Evolutionary conservation across 2,888 invertebrate species (phyloP), one percentile per base, ranked within the genome.

Genomic region (Aphodius granarius): DNA sequence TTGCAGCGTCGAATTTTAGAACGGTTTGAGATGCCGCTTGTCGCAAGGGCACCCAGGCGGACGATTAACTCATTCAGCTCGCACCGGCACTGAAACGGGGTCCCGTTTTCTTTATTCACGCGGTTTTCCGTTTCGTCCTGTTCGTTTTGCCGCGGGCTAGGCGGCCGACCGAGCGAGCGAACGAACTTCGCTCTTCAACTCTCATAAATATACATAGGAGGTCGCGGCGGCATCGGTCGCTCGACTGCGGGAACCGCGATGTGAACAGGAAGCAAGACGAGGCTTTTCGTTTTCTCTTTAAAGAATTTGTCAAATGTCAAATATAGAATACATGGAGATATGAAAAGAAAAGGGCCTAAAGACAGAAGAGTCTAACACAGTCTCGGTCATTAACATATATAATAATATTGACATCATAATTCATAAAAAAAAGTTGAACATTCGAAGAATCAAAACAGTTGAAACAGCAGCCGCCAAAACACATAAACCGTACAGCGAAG

Each of bases 401-500:
- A n/a, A n/a, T n/a, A n/a, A 9, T 23, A 23, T 23, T 9, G 1
- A 13, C 13, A 43, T 43, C 43, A 0, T 43, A 43, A 43, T 43
- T 43, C 1, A 43, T 43, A 43, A 43, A 43, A 43, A 3, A 43
- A 43, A 43, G 0, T 43, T 43, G 13, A 9, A 43, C 6, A 43
- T 43, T 9, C 43, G 13, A 43, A 43, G 43, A 43, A 43, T 6
- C 43, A 43, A 43, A 43, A 43, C 16, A 19, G 65, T 65, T 18
- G n/a, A 65, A 65, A n/a, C 16, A 65, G 65, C 65, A 21, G 21
- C 20, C n/a, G 68, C 68, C 21, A 68, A 22, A 68, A 68, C 21
- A 20, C 68, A 20, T 22, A 22, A 65, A 73, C 63, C 73, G 63
- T 20, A 43, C 23, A 63, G 63, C 66, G 73, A 43, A 64, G 73